phyloP scores from a whole-genome alignment of 1,140 invertebrate genomes.

The Eumaeus atala region DNA sequence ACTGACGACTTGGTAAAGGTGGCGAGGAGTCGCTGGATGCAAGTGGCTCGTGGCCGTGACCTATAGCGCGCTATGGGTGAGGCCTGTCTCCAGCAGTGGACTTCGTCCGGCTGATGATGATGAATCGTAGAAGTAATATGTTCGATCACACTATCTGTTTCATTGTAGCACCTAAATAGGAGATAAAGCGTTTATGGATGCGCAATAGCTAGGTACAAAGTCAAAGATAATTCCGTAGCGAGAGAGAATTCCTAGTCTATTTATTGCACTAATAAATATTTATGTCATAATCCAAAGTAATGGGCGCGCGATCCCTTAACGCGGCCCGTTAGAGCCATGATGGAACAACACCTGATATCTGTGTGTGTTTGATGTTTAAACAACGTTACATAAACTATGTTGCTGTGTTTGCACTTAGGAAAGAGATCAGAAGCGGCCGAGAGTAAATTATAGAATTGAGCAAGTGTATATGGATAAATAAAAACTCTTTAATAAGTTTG shows the following conservation, averaged over 20 bases:
- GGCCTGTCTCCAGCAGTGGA: too few relatives aligned
- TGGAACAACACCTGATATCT: slow-evolving; percentile 28
- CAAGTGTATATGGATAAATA: too few relatives aligned
- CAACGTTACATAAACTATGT: background rate
- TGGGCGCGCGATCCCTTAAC: slow-evolving; percentile 35
- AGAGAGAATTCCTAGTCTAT: slow-evolving; percentile 39
- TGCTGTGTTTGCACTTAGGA: background rate
- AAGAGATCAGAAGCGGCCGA: too few relatives aligned
- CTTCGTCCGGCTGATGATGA: too few relatives aligned
- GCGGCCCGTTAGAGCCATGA: slow-evolving; percentile 23
- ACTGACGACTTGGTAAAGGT: too few relatives aligned
- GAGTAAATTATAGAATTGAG: too few relatives aligned
- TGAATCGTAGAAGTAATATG: too few relatives aligned
- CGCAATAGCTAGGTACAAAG: slow-evolving; percentile 34
- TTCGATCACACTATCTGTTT: slow-evolving; percentile 5
- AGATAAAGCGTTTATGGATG: background rate
- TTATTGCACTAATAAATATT: slow-evolving; percentile 60
- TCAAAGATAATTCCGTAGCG: slow-evolving; percentile 41
- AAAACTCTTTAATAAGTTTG: too few relatives aligned
- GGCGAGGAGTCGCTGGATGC: too few relatives aligned
- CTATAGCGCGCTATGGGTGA: too few relatives aligned
- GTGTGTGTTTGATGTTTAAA: slow-evolving; percentile 15
- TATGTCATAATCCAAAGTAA: slow-evolving; percentile 61
- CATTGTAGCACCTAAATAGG: slow-evolving; percentile 7
- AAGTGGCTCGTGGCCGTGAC: too few relatives aligned